phyloP scores from a whole-genome alignment of 2,113 vertebrate genomes.

The Nyctibius bracteatus region DNA sequence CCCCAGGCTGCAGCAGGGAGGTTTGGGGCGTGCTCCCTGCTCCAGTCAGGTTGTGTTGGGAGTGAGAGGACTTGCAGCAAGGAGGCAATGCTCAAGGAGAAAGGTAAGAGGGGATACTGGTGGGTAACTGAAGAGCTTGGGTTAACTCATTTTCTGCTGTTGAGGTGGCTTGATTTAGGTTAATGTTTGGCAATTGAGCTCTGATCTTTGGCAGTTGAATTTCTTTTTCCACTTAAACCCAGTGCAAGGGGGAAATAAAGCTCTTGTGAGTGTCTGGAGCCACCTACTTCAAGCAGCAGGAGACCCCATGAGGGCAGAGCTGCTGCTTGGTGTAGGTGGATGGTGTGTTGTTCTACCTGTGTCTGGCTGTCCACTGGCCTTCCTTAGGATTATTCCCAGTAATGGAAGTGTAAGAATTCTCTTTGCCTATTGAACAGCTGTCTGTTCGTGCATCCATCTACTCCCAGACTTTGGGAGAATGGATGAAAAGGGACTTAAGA shows the following conservation, averaged over 20 bases:
- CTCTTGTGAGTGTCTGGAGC: neutral
- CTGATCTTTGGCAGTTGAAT: neutral
- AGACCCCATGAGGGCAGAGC: neutral
- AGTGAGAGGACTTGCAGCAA: neutral
- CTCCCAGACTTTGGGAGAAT: neutral
- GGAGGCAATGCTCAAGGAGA: fast-evolving
- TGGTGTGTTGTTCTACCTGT: neutral
- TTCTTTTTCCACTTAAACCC: neutral
- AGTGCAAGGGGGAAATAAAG: neutral
- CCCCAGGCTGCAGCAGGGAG: fast-evolving
- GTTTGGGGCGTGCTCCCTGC: neutral
- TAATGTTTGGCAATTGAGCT: neutral
- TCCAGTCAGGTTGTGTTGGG: neutral
- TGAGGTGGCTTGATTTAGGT: neutral
- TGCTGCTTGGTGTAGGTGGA: neutral
- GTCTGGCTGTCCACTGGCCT: neutral
- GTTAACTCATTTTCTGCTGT: neutral
- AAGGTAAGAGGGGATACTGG: neutral
- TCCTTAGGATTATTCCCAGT: neutral
- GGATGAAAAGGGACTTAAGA: neutral
- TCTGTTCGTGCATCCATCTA: neutral
- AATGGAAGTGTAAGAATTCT: neutral
- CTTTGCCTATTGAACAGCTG: neutral
- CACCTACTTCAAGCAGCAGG: fast-evolving
- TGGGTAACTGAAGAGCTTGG: neutral